These are phyloP conservation scores for Macrobrachium rosenbergii DNA, from an alignment of 1,140 invertebrate genomes.

Conservation along the genomic window DNA sequence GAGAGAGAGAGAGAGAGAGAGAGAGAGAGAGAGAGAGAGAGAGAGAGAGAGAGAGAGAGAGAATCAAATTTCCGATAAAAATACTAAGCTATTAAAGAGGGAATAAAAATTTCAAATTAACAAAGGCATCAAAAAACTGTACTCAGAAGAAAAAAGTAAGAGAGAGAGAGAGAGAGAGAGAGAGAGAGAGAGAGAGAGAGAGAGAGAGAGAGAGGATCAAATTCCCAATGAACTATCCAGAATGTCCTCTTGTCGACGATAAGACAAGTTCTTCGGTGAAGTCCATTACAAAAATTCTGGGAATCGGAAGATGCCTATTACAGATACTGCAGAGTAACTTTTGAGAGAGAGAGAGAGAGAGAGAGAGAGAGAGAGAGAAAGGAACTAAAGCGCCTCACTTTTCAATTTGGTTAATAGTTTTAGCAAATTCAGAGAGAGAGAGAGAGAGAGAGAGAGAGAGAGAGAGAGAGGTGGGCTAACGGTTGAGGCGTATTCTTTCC, in stretches of 20 bases:
- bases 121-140: too few relatives aligned
- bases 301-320: not conserved
- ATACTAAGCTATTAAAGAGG: too few relatives aligned
- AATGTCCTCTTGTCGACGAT: not conserved
- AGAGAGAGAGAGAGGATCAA: constrained; percentile 3
- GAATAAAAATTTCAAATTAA: not conserved
- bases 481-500: too few relatives aligned
- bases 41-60: constrained; percentile 13
- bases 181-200: constrained; percentile 27
- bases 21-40: constrained; percentile 10
- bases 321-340: too few relatives aligned
- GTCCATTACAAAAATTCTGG: not conserved
- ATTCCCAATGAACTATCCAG: not conserved
- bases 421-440: not conserved
- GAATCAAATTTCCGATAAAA: not conserved
- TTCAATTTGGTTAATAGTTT: too few relatives aligned
- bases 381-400: too few relatives aligned
- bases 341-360: constrained; percentile 5
- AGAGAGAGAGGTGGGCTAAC: too few relatives aligned
- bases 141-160: too few relatives aligned
- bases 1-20: constrained; percentile 14
- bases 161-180: constrained; percentile 21
- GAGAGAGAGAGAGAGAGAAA: not conserved
- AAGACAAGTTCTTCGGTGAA: not conserved
- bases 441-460: constrained; percentile 1